A percentile compares a stretch with the other conserved stretches of the same genome.
phyloP scores from a whole-genome alignment of 35 echinoderm and acorn worm genomes.

The Heliocidaris tuberculata region DNA sequence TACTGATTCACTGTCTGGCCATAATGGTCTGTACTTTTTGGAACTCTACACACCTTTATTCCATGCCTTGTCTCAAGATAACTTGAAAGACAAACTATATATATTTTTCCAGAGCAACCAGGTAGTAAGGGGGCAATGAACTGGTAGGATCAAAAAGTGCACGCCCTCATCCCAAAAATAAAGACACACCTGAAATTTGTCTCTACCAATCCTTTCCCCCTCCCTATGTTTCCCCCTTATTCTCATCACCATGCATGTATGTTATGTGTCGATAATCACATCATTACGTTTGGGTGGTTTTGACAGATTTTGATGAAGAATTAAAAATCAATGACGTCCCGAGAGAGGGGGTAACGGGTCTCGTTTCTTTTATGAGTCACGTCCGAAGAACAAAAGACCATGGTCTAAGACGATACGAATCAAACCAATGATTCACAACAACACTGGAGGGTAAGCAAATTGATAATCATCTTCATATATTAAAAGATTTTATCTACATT shows the following conservation, averaged over 20 bases:
- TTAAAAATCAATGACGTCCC: conserved; percentile 11
- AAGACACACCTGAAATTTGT: not conserved
- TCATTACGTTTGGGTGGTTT: not conserved
- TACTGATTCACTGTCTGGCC: not conserved
- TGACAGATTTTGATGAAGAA: conserved; percentile 17
- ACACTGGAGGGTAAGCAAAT: not conserved
- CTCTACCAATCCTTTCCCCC: not conserved
- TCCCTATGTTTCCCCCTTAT: not conserved
- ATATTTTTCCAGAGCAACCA: not conserved
- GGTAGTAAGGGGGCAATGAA: not conserved
- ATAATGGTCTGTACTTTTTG: not conserved
- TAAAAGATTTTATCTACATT: too few species aligned
- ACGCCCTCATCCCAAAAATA: not conserved
- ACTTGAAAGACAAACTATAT: not conserved
- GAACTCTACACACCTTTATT: not conserved
- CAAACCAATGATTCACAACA: not conserved
- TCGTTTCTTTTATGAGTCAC: not conserved
- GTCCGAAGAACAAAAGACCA: not conserved
- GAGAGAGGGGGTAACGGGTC: not conserved
- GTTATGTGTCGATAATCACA: conserved; percentile 10
- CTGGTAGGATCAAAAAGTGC: not conserved
- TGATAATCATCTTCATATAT: too few species aligned
- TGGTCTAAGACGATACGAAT: not conserved
- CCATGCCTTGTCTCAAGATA: not conserved
- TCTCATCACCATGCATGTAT: conserved; percentile 1